Evolutionary conservation across 2,888 invertebrate genomes (phyloP).

Genomic region (Camponotus fellah): DNA sequence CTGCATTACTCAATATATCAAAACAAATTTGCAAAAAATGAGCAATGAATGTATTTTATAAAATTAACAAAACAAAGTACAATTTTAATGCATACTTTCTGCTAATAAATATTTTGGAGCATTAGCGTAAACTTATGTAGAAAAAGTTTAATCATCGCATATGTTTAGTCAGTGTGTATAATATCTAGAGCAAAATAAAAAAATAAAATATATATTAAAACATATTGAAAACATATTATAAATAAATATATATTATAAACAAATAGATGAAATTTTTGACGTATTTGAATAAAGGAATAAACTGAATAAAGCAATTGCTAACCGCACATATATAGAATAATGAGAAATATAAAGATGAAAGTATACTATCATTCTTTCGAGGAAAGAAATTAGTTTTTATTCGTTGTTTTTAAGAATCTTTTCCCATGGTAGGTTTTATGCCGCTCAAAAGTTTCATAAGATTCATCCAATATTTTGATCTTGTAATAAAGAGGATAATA

Average conservation of each 20-base stretch:
- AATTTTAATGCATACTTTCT: neutral
- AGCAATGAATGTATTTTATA: neutral
- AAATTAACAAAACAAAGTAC: neutral
- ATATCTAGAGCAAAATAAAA: neutral
- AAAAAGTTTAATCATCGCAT: neutral
- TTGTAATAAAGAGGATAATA: conserved; percentile 13
- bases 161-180: neutral
- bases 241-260: too few species aligned
- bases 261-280: neutral
- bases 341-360: neutral
- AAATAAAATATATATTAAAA: too few species aligned
- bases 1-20: neutral
- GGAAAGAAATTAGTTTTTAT: conserved; percentile 19
- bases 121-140: neutral
- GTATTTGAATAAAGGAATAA: neutral
- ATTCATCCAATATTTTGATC: conserved; percentile 9
- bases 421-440: neutral
- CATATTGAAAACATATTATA: too few species aligned
- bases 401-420: neutral
- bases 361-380: neutral
- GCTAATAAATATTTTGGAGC: neutral
- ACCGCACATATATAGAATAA: neutral
- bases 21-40: neutral
- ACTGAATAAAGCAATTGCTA: neutral
- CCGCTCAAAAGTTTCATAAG: conserved; percentile 16